Base-by-base conservation (phyloP, 2,797 vertebrate genomes). In the Rallus crepitans region DNA sequence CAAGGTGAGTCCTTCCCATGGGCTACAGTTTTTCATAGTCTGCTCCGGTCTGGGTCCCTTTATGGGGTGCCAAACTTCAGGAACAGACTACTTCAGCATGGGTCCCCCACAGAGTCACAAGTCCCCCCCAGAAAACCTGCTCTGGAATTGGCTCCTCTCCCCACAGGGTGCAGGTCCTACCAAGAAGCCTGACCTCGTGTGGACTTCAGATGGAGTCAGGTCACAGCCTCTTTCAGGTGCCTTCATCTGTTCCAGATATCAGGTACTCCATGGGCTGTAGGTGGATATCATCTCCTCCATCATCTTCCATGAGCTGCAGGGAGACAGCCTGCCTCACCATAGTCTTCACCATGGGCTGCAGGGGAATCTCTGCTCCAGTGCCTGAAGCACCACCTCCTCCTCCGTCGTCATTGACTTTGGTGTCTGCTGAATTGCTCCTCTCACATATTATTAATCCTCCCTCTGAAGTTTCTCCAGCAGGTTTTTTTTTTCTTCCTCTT, bases 301-400 rank as follows among this genome's bases (percentile, higher is more conserved):
- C 18, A 31, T 30, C 11, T 11, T 48, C 15, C 15, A 23, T 23
- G 17, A 9, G 15, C 37, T 60, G 21, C 23, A 77, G 48, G 37
- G 11, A 11, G 7, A 59, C 37, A 47, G 15, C 15, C 18, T 37
- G 5, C n/a, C 17, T 50, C 18, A 19, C n/a, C 8, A 18, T 2
- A 2, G 20, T 24, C 33, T 79, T 33, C 35, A 3, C 27, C 50
- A 50, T 0, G 4, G 30, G 27, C 28, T 82, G 28, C 28, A 35
- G 31, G 3, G 2, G 0, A 2, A 37, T 33, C 27, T 68, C 3
- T 5, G 20, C 20, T 57, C 31, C 2, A 4, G 23, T 0, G 1
- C 27, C 33, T 63, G 42, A 13, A 65, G 20, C 47, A 42, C 7
- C 31, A 52, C 18, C 8, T 56, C 4, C 7, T 7, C 23, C 5